Evolutionary conservation across 92 coral and sea anemone species (phyloP), one percentile per base, ranked within the genome.

Genomic region (Nematostella vectensis): DNA sequence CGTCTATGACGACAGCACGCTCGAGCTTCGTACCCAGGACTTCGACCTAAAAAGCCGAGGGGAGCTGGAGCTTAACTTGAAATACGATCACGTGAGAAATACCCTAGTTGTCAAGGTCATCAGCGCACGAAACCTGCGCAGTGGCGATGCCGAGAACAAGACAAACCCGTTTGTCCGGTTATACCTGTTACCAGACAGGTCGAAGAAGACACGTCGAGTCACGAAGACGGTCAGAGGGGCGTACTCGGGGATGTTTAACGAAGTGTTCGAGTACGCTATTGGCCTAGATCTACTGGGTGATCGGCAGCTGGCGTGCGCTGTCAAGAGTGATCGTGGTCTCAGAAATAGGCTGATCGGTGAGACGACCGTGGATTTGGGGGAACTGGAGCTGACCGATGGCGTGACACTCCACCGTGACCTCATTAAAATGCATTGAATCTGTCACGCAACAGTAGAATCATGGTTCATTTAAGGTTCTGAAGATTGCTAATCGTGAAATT

Each of bases 151-250:
- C 17, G 68, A 81, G 23, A 51, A 36, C 67, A 86, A 82, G 82
- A 85, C 91, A 44, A 86, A 83, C 73, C 97, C 97, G 38, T 79
- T 86, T 52, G 95, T 89, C 39, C 80, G 97, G 38, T 57, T 89
- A 71, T 89, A 89, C 70, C 67, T 89, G 63, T 59, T 89, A n/a
- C 97, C 97, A 21, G 95, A 85, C 55, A 87, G 91, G 51, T 77
- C 91, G 59, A 89, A 89, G 83, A 86, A 86, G 58, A 77, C 87
- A 18, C 78, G 97, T 30, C 87, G 95, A 13, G 75, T 72, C 24
- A 81, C 97, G 13, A 67, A 72, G 39, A 56, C 73, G 37, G 65
- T 81, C 29, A 79, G 73, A 13, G 95, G 91, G 0, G 74, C 80
- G 6, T 49, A 70, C 17, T 49, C 69, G 20, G 87, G 84, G 3